phyloP scores from a whole-genome alignment of 2,113 vertebrate genomes.

The Sinocyclocheilus maitianheensis region DNA sequence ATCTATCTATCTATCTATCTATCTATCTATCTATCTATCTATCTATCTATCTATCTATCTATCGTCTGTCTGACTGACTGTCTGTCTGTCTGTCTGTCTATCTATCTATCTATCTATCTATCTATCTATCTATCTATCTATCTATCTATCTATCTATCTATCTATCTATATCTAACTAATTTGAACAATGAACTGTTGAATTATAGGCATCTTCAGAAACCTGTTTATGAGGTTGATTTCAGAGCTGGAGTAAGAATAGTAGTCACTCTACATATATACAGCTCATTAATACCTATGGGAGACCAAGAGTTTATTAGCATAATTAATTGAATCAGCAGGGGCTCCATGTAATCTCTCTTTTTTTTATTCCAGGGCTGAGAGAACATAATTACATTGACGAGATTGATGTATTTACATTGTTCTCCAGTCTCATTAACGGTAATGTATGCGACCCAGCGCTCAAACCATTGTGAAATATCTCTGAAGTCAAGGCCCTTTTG shows the following conservation, averaged over 20 bases:
- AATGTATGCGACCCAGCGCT: neutral
- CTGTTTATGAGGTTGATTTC: neutral
- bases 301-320: conserved; percentile 41
- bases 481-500: conserved; percentile 45
- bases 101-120: conserved; percentile 3
- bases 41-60: neutral
- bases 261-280: conserved; percentile 12
- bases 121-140: neutral
- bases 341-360: conserved; percentile 13
- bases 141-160: conserved; percentile 6
- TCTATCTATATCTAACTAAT: neutral
- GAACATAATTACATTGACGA: conserved; percentile 42
- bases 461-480: conserved; percentile 17
- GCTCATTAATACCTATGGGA: conserved; percentile 40
- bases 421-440: conserved; percentile 33
- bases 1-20: neutral
- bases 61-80: neutral
- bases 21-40: conserved; percentile 13
- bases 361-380: conserved; percentile 26
- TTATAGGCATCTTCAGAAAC: neutral
- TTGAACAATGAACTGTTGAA: neutral
- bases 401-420: conserved; percentile 29
- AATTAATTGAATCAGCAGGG: conserved; percentile 46
- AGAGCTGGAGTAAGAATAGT: neutral
- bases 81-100: neutral